Evolutionary conservation across 2,888 invertebrate genomes (phyloP).

Genomic region (Meganola albula): DNA sequence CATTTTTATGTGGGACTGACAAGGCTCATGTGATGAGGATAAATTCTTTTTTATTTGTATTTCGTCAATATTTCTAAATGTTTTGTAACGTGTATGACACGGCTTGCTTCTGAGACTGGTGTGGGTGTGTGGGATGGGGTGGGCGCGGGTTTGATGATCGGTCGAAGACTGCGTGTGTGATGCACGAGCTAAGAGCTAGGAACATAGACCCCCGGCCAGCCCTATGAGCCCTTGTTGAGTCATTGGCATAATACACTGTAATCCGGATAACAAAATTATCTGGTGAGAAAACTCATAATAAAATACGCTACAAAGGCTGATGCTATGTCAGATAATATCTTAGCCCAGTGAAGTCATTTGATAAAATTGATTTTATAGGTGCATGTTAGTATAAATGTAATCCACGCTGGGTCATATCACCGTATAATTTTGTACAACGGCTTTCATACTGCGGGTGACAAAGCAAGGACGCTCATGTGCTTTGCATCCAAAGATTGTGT

Average conservation of each 20-base stretch:
- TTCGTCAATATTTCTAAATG: constrained; percentile 36
- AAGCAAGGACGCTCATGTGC: constrained; percentile 33
- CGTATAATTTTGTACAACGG: too few species aligned
- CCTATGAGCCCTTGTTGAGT: constrained; percentile 26
- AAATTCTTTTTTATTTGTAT: constrained; percentile 43
- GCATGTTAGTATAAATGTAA: too few species aligned
- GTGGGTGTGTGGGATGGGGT: constrained; percentile 39
- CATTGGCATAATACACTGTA: constrained; percentile 20
- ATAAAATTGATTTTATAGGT: too few species aligned
- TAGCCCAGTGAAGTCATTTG: too few species aligned
- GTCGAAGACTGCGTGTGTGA: neutral
- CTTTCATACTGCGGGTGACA: too few species aligned
- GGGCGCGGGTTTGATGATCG: constrained; percentile 4
- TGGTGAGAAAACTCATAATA: too few species aligned
- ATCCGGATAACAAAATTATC: too few species aligned
- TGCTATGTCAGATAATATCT: too few species aligned
- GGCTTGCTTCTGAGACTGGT: constrained; percentile 64
- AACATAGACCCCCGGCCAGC: constrained; percentile 3
- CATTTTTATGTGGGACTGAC: constrained; percentile 67
- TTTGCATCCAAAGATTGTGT: too few species aligned
- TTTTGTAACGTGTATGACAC: constrained; percentile 69
- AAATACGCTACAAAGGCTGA: too few species aligned
- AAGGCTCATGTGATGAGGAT: constrained; percentile 73
- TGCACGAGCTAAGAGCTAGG: neutral
- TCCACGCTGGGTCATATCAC: too few species aligned